Evolutionary conservation across 2,113 vertebrate species (phyloP).

Genomic region (Campylomormyrus tamandua): DNA sequence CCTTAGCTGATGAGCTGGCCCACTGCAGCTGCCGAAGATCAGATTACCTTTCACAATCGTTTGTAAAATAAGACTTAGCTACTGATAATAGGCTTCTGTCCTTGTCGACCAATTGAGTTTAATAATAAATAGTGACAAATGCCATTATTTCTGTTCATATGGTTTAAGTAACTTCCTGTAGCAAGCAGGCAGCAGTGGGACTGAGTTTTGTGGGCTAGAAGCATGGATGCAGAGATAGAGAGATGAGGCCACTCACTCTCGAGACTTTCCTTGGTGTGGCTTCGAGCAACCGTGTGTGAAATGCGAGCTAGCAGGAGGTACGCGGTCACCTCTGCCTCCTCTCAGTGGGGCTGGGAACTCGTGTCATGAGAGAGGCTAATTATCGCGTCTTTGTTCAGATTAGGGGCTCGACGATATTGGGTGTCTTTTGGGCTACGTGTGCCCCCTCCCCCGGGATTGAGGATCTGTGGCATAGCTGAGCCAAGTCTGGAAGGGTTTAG

Average conservation of each 20-base stretch:
- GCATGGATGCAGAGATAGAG: not conserved
- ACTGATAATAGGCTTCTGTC: not conserved
- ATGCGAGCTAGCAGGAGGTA: not conserved
- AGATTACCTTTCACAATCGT: not conserved
- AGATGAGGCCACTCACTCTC: not conserved
- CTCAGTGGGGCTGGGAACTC: not conserved
- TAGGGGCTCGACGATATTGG: not conserved
- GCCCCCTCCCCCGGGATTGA: not conserved
- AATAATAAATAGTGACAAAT: not conserved
- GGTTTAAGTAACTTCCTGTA: not conserved
- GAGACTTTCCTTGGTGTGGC: not conserved
- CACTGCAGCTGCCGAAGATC: not conserved
- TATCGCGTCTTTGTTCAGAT: not conserved
- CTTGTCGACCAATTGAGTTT: not conserved
- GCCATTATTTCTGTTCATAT: not conserved
- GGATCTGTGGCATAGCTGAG: not conserved
- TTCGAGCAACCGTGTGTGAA: slow-evolving; percentile 4
- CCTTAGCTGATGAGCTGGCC: not conserved
- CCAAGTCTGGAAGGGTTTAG: not conserved
- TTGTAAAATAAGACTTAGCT: not conserved
- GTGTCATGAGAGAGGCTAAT: not conserved
- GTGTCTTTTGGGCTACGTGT: not conserved
- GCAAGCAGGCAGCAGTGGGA: not conserved
- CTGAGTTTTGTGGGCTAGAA: not conserved
- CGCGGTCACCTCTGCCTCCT: not conserved